A percentile compares a stretch with the other conserved stretches of the same genome.
Conservation (phyloP, 2,797 vertebrate species). For the Lycodopsis pacificus region DNA sequence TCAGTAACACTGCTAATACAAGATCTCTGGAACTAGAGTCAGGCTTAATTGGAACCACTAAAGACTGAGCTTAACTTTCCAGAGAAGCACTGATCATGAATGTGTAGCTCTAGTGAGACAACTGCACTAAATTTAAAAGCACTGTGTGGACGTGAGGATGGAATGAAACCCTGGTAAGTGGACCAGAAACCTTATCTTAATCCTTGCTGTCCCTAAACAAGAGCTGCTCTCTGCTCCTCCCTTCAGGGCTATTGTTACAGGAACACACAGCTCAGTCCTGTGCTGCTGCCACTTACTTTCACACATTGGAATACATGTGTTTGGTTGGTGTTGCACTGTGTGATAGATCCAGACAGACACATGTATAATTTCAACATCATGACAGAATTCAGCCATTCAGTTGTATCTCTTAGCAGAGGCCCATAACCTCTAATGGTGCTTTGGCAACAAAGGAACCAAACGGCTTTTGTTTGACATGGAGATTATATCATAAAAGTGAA, state of each 20-base stretch:
- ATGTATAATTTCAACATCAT: constrained; percentile 52
- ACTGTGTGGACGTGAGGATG: constrained; percentile 29
- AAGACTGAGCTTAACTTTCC: constrained; percentile 16
- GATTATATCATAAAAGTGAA: constrained; percentile 81
- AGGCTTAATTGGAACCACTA: constrained; percentile 15
- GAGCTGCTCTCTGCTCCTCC: constrained; percentile 49
- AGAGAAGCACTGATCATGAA: constrained; percentile 9
- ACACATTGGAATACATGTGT: constrained; percentile 45
- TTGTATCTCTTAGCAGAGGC: constrained; percentile 46
- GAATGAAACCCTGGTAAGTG: constrained; percentile 57
- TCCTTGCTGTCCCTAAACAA: constrained; percentile 61
- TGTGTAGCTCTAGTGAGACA: not conserved
- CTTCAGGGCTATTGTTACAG: constrained; percentile 45
- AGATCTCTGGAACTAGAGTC: not conserved
- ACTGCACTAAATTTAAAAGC: constrained; percentile 23
- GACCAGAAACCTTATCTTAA: constrained; percentile 71
- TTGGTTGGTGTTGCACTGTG: constrained; percentile 56
- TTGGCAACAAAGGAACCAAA: constrained; percentile 76
- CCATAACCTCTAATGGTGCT: constrained; percentile 72
- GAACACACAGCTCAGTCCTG: constrained; percentile 32
- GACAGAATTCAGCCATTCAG: constrained; percentile 60
- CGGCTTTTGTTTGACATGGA: constrained; percentile 72
- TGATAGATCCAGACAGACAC: constrained; percentile 34
- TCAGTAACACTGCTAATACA: constrained; percentile 9
- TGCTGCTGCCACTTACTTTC: constrained; percentile 40